phyloP scores from a whole-genome alignment of 2,797 vertebrate species.

The Lophotriccus pileatus region DNA sequence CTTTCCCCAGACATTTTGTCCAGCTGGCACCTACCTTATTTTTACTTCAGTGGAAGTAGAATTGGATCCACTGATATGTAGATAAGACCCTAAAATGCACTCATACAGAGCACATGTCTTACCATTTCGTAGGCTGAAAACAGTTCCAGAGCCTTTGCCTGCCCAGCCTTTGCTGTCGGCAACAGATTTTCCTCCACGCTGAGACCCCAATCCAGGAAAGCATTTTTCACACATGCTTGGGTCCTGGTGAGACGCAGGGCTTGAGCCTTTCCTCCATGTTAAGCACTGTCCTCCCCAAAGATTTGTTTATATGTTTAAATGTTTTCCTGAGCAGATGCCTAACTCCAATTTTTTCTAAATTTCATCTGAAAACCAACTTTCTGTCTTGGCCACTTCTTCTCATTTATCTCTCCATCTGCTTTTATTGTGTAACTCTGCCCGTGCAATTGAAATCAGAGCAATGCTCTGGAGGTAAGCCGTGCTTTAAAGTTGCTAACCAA shows the following conservation, averaged over 20 bases:
- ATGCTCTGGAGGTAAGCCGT: constrained; percentile 4
- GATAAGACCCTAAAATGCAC: background rate
- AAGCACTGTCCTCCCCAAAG: background rate
- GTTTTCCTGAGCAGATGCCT: background rate
- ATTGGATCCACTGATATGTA: background rate
- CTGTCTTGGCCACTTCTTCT: background rate
- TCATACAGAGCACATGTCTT: background rate
- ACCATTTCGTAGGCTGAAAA: background rate
- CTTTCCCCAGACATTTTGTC: background rate
- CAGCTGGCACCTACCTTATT: background rate
- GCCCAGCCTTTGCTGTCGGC: background rate
- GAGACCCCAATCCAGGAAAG: background rate
- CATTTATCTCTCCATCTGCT: background rate
- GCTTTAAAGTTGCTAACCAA: background rate
- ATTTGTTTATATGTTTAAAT: no score
- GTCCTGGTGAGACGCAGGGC: background rate
- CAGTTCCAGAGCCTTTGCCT: background rate
- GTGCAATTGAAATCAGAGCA: background rate
- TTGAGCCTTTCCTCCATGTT: background rate
- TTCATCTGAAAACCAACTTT: background rate
- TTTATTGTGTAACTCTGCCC: background rate
- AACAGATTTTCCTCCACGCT: background rate
- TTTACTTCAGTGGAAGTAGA: background rate
- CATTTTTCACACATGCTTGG: background rate
- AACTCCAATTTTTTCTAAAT: background rate